Base-by-base conservation (phyloP, 1,140 invertebrate genomes). In the Nixonia krombeini region DNA sequence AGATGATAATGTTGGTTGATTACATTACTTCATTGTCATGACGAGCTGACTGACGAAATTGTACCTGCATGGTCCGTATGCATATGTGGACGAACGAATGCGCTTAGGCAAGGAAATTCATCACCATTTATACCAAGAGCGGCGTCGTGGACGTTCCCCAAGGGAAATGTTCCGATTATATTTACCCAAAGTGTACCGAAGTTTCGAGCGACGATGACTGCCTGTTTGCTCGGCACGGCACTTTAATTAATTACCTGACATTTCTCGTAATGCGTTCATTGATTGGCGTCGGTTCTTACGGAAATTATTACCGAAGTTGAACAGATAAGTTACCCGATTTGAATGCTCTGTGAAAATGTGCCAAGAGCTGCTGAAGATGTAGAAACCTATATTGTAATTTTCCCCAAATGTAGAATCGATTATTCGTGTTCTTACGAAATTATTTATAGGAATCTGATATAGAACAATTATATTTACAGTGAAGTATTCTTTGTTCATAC, bases 231-330 rank as follows among this genome's bases (percentile, higher is more conserved):
- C 56, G 50, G 64, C 61, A 64, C 64, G 63, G 63, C 70, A 68
- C 70, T 67, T 64, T 61, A 64, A 72, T 72, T 67, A 67, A 72
- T 72, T 72, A 72, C 64, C 69, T 49, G 56, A 45, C 58, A 57
- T 64, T 61, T 68, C 64, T 63, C 64, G 61, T 72, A 67, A 67
- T 52, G 56, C 44, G 37, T 21, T 51, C 29, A 72, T 59, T 59
- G 59, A 67, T 70, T 57, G 58, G 9, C 17, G 5, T 49, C 53
- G 37, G 37, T 29, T 55, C 50, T 63, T 70, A 45, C 8, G 18
- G 17, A 13, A 42, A 25, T 31, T 7, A 17, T 8, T 23, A 5
- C 2, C 15, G 3, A 10, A 41, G 33, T 45, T 21, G 8, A 59
- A 45, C 28, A n/a, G 23, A 50, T n/a, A n/a, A n/a, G n/a, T n/a